phyloP scores from a whole-genome alignment of 2,888 invertebrate species.

The Watsonalla cultraria region DNA sequence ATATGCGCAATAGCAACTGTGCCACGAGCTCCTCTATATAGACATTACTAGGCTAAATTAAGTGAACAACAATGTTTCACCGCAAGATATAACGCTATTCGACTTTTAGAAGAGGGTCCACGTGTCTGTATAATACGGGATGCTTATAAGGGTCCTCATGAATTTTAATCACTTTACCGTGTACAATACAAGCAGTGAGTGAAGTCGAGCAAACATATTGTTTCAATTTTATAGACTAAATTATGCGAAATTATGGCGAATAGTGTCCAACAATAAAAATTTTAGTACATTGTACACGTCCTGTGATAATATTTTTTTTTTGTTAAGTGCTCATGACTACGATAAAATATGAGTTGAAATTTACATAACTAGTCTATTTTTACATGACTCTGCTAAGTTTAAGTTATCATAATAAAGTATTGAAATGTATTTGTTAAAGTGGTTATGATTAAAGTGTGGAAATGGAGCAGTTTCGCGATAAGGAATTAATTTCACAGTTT shows the following conservation, averaged over 20 bases:
- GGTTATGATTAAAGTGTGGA: conserved; percentile 28
- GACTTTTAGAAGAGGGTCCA: conserved; percentile 1
- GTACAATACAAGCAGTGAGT: background rate
- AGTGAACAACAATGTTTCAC: background rate
- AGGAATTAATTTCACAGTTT: conserved; percentile 29
- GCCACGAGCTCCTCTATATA: no score
- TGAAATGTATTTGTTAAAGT: conserved; percentile 21
- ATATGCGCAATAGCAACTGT: no score
- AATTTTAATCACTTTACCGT: conserved; percentile 6
- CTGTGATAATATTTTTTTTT: background rate
- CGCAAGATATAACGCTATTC: background rate
- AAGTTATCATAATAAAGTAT: no score
- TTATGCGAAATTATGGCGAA: no score
- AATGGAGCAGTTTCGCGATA: conserved; percentile 28
- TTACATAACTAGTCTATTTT: background rate
- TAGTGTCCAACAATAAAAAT: no score
- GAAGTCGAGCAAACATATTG: background rate
- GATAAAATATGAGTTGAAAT: background rate
- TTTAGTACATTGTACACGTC: no score
- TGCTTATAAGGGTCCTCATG: conserved; percentile 5
- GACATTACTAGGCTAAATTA: no score
- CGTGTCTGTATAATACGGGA: conserved; percentile 1
- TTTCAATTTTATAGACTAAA: conserved; percentile 4
- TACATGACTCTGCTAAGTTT: conserved; percentile 2
- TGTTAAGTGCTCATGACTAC: background rate